Evolutionary conservation across 2,888 invertebrate genomes (phyloP).

Genomic region (Hyalella azteca): DNA sequence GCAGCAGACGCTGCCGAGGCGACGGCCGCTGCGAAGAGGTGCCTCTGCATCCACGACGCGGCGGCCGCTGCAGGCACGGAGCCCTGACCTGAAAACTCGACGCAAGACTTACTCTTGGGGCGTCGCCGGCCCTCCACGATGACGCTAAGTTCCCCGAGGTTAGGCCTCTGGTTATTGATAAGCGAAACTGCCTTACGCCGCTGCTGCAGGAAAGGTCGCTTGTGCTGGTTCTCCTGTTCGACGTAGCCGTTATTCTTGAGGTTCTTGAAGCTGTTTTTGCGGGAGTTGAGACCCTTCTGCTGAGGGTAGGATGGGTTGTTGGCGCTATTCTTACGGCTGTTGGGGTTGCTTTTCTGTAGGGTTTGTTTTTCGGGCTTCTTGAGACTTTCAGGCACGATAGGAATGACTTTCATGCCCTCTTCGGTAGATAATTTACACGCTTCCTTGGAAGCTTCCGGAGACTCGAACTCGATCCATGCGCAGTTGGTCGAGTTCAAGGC

Average conservation of each 20-base stretch:
- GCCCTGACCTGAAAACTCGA: slow-evolving; percentile 50
- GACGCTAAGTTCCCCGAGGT: slow-evolving; percentile 45
- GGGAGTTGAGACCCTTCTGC: slow-evolving; percentile 40
- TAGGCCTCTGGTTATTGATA: slow-evolving; percentile 49
- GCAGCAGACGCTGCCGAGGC: slow-evolving; percentile 49
- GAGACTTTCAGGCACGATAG: slow-evolving; percentile 54
- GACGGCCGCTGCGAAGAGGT: slow-evolving; percentile 56
- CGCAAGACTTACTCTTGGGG: slow-evolving; percentile 57
- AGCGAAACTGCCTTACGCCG: slow-evolving; percentile 45
- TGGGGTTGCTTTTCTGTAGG: slow-evolving; percentile 42
- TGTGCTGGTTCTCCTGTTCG: neutral
- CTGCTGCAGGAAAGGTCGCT: neutral
- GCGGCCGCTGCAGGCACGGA: slow-evolving; percentile 41
- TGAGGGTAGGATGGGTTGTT: slow-evolving; percentile 13
- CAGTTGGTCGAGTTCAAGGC: slow-evolving; percentile 77
- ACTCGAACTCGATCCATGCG: slow-evolving; percentile 89
- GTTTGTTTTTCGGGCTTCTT: slow-evolving; percentile 52
- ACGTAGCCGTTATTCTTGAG: slow-evolving; percentile 21
- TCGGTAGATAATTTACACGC: slow-evolving; percentile 69
- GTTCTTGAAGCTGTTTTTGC: slow-evolving; percentile 44
- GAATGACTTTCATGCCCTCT: slow-evolving; percentile 53
- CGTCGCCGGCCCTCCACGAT: slow-evolving; percentile 51
- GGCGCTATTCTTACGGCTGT: slow-evolving; percentile 51
- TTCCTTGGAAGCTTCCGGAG: slow-evolving; percentile 82
- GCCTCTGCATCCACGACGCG: slow-evolving; percentile 53